Percentiles rank a stretch among this genome's conserved stretches.
These are phyloP conservation scores for Lamprotornis superbus DNA, from an alignment of 2,113 vertebrate genomes.

Conservation along the genomic window DNA sequence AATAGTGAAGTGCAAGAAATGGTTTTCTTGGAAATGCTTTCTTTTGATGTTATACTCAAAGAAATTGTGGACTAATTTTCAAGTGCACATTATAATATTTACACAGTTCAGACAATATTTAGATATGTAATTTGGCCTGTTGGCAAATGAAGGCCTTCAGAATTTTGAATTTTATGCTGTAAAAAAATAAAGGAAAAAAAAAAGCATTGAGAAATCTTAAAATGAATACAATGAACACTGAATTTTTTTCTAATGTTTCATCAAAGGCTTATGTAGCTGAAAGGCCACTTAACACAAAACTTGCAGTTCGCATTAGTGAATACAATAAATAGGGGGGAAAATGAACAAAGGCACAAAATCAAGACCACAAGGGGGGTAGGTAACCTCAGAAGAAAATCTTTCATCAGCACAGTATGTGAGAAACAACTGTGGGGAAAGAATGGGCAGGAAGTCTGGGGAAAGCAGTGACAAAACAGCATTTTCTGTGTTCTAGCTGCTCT, in stretches of 20 bases:
- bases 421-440: background rate
- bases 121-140: background rate
- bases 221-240: background rate
- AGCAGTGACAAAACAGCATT: background rate
- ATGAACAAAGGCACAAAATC: background rate
- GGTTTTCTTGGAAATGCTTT: background rate
- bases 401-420: background rate
- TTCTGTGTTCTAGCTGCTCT: background rate
- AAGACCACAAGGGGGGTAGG: background rate
- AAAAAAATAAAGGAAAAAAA: background rate
- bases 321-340: background rate
- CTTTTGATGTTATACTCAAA: background rate
- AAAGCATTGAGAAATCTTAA: background rate
- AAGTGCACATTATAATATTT: background rate
- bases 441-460: background rate
- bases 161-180: background rate
- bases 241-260: background rate
- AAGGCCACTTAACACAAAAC: background rate
- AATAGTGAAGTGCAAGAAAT: background rate
- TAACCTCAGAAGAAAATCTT: background rate
- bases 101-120: background rate
- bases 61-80: background rate
- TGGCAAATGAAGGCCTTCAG: background rate
- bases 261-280: background rate
- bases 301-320: background rate